phyloP scores from a whole-genome alignment of 1,140 invertebrate species.

The Procambarus virginalis region DNA sequence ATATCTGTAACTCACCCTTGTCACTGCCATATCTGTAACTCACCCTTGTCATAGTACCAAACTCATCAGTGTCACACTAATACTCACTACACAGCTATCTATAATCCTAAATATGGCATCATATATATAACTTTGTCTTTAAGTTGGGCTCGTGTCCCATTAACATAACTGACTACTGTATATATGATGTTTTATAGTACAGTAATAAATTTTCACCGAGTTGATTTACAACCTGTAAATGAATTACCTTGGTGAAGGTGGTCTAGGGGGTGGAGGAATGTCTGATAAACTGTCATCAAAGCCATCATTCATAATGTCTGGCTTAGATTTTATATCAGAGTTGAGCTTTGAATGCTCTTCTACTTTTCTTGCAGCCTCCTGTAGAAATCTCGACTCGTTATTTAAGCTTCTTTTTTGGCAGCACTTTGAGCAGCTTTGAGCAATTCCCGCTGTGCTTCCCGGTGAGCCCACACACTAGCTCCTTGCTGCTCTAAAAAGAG shows the following conservation, averaged over 20 bases:
- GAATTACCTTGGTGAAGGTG: conserved; percentile 67
- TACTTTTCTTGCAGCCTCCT: conserved; percentile 41
- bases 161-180: too few relatives aligned
- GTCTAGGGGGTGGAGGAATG: conserved; percentile 68
- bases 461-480: conserved; percentile 69
- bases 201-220: too few relatives aligned
- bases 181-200: too few relatives aligned
- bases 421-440: conserved; percentile 65
- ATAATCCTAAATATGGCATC: too few relatives aligned
- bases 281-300: conserved; percentile 61
- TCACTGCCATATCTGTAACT: too few relatives aligned
- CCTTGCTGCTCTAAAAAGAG: conserved; percentile 70
- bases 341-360: conserved; percentile 37
- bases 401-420: conserved; percentile 54
- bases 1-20: too few relatives aligned
- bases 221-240: too few relatives aligned
- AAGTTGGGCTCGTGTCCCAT: too few relatives aligned
- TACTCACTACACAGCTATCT: too few relatives aligned
- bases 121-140: too few relatives aligned
- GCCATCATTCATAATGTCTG: conserved; percentile 57
- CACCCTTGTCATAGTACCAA: too few relatives aligned
- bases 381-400: conserved; percentile 33
- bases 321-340: conserved; percentile 35
- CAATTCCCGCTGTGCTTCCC: conserved; percentile 67
- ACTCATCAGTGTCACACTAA: too few relatives aligned